phyloP scores from a whole-genome alignment of 2,113 vertebrate genomes.

The Xerus inauris region DNA sequence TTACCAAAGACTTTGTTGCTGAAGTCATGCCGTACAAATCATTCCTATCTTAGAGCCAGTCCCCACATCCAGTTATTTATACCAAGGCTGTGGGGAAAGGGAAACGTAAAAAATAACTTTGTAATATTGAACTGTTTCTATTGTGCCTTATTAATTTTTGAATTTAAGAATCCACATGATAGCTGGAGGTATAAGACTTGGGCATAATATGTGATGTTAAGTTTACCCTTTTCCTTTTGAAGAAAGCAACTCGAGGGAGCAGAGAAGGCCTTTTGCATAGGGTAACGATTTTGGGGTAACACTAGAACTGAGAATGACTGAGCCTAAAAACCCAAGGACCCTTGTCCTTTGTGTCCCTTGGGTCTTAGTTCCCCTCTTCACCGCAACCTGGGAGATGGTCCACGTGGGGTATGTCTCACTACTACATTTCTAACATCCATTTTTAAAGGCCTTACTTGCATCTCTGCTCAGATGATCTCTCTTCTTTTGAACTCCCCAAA shows the following conservation, averaged over 20 bases:
- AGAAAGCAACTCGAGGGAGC: not conserved
- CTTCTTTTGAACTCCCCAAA: not conserved
- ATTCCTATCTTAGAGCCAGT: not conserved
- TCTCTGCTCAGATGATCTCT: not conserved
- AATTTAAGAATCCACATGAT: not conserved
- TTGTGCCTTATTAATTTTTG: not conserved
- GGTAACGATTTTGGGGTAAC: not conserved
- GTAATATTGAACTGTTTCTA: not conserved
- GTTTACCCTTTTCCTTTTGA: not conserved
- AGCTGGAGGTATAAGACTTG: not conserved
- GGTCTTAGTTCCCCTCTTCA: not conserved
- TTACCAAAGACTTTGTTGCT: not conserved
- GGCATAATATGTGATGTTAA: not conserved
- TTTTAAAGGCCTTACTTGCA: not conserved
- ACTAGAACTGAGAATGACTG: not conserved
- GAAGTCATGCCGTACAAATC: not conserved
- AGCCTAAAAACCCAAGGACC: not conserved
- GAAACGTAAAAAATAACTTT: not conserved
- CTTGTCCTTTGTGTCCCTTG: not conserved
- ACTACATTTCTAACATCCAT: not conserved
- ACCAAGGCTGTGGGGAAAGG: not conserved
- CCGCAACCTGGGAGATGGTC: not conserved
- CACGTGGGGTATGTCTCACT: not conserved
- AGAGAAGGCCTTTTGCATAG: not conserved
- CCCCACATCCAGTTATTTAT: not conserved